phyloP scores from a whole-genome alignment of 2,113 vertebrate genomes.

The Genyomyrus donnyi region DNA sequence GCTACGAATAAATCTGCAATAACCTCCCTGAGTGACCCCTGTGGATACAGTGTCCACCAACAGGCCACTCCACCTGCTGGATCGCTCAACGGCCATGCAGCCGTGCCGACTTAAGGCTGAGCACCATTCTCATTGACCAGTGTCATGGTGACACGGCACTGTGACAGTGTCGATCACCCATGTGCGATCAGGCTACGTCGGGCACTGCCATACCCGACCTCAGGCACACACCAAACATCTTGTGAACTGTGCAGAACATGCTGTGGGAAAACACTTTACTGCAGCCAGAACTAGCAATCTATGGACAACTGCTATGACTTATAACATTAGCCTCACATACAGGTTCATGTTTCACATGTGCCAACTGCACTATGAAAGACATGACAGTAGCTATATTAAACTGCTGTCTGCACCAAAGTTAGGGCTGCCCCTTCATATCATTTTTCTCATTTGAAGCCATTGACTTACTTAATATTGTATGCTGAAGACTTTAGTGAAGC shows the following conservation, averaged over 20 bases:
- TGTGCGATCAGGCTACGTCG: not conserved
- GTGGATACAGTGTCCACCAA: not conserved
- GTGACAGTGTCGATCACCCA: not conserved
- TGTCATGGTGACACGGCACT: not conserved
- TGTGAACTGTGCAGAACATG: not conserved
- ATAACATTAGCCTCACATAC: slow-evolving; percentile 4
- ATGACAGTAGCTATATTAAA: slow-evolving; percentile 2
- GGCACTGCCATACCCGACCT: not conserved
- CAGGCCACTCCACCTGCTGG: not conserved
- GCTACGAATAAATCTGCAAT: not conserved
- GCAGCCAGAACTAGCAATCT: not conserved
- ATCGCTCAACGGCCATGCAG: not conserved
- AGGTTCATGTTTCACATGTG: slow-evolving; percentile 6
- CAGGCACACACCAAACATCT: not conserved
- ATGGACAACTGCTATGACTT: not conserved
- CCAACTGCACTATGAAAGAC: not conserved
- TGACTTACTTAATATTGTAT: not conserved
- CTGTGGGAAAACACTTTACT: not conserved
- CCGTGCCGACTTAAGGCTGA: not conserved
- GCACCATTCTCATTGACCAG: not conserved
- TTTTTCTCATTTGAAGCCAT: not conserved
- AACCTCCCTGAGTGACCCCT: not conserved
- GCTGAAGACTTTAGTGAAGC: not conserved
- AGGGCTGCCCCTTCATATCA: not conserved
- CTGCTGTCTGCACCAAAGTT: not conserved